Evolutionary conservation across 64 coral and sea anemone genomes (phyloP).

Genomic region (Stylophora pistillata): DNA sequence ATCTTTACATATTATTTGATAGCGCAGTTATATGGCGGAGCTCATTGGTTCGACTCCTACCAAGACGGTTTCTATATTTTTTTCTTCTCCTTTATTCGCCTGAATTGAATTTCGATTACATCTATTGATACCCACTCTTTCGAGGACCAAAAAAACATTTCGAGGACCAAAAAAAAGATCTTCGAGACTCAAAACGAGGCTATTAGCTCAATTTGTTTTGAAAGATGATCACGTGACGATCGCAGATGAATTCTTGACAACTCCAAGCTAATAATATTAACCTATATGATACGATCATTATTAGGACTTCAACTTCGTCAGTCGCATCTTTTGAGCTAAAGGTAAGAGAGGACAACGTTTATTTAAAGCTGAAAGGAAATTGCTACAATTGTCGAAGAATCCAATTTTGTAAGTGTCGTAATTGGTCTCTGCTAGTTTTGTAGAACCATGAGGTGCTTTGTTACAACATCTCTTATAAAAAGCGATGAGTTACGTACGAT

Average conservation of each 20-base stretch:
- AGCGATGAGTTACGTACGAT: too few relatives aligned
- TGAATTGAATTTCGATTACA: not conserved
- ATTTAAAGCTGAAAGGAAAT: not conserved
- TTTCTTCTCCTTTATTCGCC: not conserved
- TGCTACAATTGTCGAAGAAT: not conserved
- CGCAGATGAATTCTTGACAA: not conserved
- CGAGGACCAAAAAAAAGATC: too few relatives aligned
- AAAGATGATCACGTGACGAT: not conserved
- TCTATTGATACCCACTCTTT: not conserved
- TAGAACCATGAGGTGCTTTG: too few relatives aligned
- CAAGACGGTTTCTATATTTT: too few relatives aligned
- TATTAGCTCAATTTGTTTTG: not conserved
- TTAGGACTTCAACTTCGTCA: not conserved
- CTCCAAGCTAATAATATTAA: not conserved
- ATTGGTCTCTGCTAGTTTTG: too few relatives aligned
- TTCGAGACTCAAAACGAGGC: conserved; percentile 32
- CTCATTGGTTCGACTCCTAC: too few relatives aligned
- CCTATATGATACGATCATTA: not conserved
- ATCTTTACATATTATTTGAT: too few relatives aligned
- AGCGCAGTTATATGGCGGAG: too few relatives aligned
- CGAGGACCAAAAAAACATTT: not conserved
- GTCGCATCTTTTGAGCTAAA: not conserved
- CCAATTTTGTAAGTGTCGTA: too few relatives aligned
- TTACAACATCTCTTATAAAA: too few relatives aligned
- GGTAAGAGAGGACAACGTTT: not conserved